Evolutionary conservation across 2,113 vertebrate species (phyloP).

Genomic region (Bothrops jararaca): DNA sequence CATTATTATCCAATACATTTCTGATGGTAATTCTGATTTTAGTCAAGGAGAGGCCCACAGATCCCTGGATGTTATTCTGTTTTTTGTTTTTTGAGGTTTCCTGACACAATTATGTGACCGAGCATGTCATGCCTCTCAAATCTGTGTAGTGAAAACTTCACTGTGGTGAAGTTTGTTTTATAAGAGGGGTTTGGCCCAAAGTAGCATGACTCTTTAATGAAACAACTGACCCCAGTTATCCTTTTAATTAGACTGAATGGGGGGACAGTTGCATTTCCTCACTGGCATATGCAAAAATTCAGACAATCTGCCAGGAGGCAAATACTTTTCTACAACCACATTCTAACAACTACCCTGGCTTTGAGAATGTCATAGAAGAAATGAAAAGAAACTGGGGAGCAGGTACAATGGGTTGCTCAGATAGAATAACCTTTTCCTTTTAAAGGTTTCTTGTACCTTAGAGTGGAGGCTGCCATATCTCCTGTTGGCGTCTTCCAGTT

Average conservation of each 20-base stretch:
- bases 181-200: not conserved
- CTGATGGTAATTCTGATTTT: too few relatives aligned
- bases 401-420: not conserved
- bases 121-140: not conserved
- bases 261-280: not conserved
- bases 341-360: not conserved
- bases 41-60: too few relatives aligned
- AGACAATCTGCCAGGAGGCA: not conserved
- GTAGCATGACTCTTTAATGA: not conserved
- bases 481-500: conserved; percentile 81
- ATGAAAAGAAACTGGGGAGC: not conserved
- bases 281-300: not conserved
- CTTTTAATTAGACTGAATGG: not conserved
- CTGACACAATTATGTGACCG: not conserved
- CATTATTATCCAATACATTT: too few relatives aligned
- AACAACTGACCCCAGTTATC: not conserved
- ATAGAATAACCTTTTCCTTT: not conserved
- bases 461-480: conserved; percentile 84
- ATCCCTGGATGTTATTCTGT: not conserved
- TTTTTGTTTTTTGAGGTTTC: not conserved
- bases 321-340: not conserved
- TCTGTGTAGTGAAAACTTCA: not conserved
- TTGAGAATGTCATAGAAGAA: not conserved
- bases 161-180: not conserved
- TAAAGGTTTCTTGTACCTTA: conserved; percentile 69